phyloP scores from a whole-genome alignment of 2,113 vertebrate species.

The Platichthys flesus region DNA sequence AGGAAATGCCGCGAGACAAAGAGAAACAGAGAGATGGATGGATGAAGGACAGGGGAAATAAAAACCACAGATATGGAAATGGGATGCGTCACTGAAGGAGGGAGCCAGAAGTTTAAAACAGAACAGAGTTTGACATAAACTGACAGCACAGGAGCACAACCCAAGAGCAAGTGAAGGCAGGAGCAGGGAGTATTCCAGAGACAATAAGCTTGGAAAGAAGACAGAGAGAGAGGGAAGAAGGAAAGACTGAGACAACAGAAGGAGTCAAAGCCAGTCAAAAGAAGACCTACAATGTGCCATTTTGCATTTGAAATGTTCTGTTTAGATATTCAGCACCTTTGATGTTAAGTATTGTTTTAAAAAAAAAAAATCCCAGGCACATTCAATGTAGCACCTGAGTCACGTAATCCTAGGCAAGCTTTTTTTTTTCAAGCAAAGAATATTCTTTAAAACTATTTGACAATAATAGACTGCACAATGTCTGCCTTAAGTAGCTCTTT shows the following conservation, averaged over 20 bases:
- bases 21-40: conserved; percentile 53
- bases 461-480: neutral
- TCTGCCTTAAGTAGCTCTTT: neutral
- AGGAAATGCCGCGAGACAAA: conserved; percentile 31
- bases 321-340: conserved; percentile 45
- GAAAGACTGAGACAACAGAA: neutral
- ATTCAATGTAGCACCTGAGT: conserved; percentile 44
- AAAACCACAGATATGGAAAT: conserved; percentile 66
- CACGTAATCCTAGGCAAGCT: conserved; percentile 13
- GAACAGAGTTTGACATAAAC: conserved; percentile 68
- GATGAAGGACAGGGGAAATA: conserved; percentile 28
- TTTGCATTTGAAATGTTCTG: conserved; percentile 31
- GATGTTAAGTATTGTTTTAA: conserved; percentile 50
- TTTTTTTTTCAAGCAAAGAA: neutral
- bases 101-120: conserved; percentile 56
- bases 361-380: conserved; percentile 21
- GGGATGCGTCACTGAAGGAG: conserved; percentile 63
- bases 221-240: neutral
- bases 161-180: conserved; percentile 48
- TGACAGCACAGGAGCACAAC: conserved; percentile 60
- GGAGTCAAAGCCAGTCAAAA: neutral
- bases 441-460: neutral
- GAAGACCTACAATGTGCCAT: conserved; percentile 6
- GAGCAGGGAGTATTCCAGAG: conserved; percentile 26
- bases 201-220: conserved; percentile 31